These are phyloP conservation scores for Galbula dea DNA, from an alignment of 2,113 vertebrate species.

Conservation along the genomic window DNA sequence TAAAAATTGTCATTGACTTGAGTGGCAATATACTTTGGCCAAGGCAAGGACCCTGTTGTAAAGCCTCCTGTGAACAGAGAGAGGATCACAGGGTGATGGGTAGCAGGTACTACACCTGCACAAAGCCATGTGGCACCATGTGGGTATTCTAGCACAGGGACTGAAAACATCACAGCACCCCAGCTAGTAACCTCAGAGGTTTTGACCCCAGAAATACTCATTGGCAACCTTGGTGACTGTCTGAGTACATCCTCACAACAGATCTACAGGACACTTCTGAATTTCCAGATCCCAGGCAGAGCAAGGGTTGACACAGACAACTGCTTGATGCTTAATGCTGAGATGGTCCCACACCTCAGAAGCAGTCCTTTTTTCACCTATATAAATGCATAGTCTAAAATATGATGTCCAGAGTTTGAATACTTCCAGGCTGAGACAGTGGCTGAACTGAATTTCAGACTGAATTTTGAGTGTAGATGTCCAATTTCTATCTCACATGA, in stretches of 20 bases:
- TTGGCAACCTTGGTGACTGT: not conserved
- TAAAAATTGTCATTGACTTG: not conserved
- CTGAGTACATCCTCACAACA: not conserved
- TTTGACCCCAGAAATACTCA: not conserved
- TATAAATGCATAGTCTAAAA: not conserved
- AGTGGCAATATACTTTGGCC: not conserved
- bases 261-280: not conserved
- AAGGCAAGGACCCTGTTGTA: not conserved
- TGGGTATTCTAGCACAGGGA: not conserved
- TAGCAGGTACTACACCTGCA: not conserved
- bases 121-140: fast-evolving
- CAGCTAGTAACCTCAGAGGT: not conserved
- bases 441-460: not conserved
- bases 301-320: not conserved
- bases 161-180: not conserved
- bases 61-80: not conserved
- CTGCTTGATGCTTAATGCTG: not conserved
- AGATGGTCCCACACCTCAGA: not conserved
- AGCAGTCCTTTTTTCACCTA: not conserved
- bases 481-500: not conserved
- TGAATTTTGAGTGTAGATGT: not conserved
- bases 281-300: not conserved
- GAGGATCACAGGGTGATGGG: fast-evolving
- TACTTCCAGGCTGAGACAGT: not conserved
- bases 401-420: not conserved